These are phyloP conservation scores for Lerista edwardsae DNA, from an alignment of 2,797 vertebrate species.

Conservation along the genomic window DNA sequence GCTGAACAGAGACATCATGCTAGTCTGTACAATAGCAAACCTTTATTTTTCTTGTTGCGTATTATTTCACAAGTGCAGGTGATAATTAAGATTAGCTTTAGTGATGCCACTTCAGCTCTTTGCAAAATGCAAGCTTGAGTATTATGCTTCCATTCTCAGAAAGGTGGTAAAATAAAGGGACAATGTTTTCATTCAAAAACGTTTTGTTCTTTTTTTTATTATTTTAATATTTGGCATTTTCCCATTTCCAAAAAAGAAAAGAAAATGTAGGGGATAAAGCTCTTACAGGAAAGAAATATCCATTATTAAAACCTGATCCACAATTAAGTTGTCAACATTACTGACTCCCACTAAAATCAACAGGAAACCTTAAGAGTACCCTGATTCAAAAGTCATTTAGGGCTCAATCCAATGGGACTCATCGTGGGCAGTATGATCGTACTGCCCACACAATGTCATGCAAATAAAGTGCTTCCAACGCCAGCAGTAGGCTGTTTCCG, in stretches of 20 bases:
- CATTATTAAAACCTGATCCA: background rate
- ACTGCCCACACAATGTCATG: too few species aligned
- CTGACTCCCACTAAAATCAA: background rate
- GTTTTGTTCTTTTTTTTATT: background rate
- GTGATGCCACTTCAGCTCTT: slow-evolving; percentile 56
- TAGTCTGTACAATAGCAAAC: slow-evolving; percentile 41
- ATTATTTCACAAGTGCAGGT: slow-evolving; percentile 67
- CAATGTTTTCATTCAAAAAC: slow-evolving; percentile 19
- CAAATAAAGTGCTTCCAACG: too few species aligned
- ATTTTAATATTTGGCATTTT: background rate
- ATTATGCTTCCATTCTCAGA: slow-evolving; percentile 60
- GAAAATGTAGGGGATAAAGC: background rate
- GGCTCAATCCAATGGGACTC: too few species aligned
- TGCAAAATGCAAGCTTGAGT: slow-evolving; percentile 38
- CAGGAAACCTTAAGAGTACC: background rate
- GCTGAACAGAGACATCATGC: slow-evolving; percentile 60
- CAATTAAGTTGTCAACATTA: background rate
- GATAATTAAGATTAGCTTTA: slow-evolving; percentile 70
- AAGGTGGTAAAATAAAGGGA: slow-evolving; percentile 35
- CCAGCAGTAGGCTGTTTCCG: too few species aligned
- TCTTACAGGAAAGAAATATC: background rate
- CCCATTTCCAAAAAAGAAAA: background rate
- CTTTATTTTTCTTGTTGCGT: slow-evolving; percentile 50
- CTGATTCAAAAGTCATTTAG: background rate
- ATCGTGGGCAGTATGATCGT: too few species aligned